These are phyloP conservation scores for Pedicia rivosa DNA, from an alignment of 2,888 invertebrate species.

Conservation along the genomic window DNA sequence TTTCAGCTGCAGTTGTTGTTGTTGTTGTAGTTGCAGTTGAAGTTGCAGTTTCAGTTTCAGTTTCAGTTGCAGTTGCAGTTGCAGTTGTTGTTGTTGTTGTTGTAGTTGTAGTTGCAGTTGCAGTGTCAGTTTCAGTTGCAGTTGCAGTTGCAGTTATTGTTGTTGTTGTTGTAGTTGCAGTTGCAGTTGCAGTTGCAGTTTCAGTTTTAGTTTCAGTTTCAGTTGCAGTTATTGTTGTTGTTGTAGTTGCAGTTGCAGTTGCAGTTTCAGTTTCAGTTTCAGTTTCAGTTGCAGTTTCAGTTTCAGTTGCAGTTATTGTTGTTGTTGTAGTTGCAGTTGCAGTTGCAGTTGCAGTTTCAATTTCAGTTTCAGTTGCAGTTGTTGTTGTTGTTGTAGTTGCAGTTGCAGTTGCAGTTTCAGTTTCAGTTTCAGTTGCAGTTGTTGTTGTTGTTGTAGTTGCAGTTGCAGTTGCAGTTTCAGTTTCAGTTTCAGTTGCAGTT, in stretches of 20 bases:
- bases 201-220: too few species aligned
- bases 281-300: too few species aligned
- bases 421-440: not conserved
- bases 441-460: not conserved
- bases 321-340: too few species aligned
- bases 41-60: constrained; percentile 6
- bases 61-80: constrained; percentile 4
- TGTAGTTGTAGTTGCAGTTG: constrained; percentile 7
- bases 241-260: too few species aligned
- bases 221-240: too few species aligned
- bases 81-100: constrained; percentile 6
- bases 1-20: constrained; percentile 4
- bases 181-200: too few species aligned
- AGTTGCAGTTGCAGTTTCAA: too few species aligned
- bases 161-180: too few species aligned
- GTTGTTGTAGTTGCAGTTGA: constrained; percentile 6
- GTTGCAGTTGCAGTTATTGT: constrained; percentile 1
- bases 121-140: constrained; percentile 6
- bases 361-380: too few species aligned
- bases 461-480: constrained; percentile 4
- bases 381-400: too few species aligned
- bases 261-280: too few species aligned
- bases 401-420: not conserved
- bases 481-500: constrained; percentile 5
- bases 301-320: too few species aligned